Conservation (phyloP, 2,888 invertebrate genomes). For the Lissocephala sabroskyi region DNA sequence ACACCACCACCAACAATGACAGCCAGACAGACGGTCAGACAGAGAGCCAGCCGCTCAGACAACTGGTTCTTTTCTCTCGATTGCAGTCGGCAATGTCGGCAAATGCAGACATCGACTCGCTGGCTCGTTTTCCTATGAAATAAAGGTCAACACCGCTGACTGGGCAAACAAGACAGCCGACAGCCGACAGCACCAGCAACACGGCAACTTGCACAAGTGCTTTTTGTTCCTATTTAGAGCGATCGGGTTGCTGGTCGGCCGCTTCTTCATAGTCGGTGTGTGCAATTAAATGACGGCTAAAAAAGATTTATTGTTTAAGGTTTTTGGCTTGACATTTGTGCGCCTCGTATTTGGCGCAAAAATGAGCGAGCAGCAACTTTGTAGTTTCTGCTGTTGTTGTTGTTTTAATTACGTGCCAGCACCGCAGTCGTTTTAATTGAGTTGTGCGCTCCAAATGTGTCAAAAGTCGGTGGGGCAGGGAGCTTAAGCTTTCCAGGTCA, state of each 20-base stretch:
- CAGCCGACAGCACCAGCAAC: constrained; percentile 24
- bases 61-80: constrained; percentile 52
- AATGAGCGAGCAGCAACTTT: not conserved
- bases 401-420: constrained; percentile 1
- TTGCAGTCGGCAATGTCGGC: constrained; percentile 34
- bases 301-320: constrained; percentile 45
- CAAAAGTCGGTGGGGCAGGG: not conserved
- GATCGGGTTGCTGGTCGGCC: constrained; percentile 1
- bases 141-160: constrained; percentile 42
- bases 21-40: constrained; percentile 19
- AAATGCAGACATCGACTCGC: constrained; percentile 44
- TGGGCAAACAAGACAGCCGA: constrained; percentile 32
- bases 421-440: not conserved
- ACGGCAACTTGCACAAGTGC: not conserved
- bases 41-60: constrained; percentile 4
- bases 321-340: constrained; percentile 37
- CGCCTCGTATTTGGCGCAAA: too few species aligned
- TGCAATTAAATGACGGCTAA: constrained; percentile 28
- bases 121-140: constrained; percentile 27
- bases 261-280: constrained; percentile 1
- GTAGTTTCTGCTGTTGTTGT: not conserved
- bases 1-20: constrained; percentile 20
- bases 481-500: too few species aligned
- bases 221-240: not conserved
- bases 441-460: not conserved